Evolutionary conservation across 2,113 vertebrate species (phyloP).

Genomic region (Bothrops jararaca): DNA sequence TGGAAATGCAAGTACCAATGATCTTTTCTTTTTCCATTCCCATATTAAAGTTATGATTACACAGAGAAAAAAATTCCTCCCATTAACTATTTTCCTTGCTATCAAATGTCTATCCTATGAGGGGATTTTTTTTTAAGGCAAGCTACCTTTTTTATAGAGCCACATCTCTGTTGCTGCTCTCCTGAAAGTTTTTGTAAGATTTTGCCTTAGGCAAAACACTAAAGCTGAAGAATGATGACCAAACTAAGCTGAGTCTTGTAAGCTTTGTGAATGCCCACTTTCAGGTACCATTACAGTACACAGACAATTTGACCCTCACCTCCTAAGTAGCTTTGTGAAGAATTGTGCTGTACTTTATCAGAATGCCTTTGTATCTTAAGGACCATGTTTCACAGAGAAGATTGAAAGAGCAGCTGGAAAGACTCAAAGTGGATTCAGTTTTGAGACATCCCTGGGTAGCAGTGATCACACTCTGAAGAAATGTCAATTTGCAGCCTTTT

Average conservation of each 20-base stretch:
- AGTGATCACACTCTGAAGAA: not conserved
- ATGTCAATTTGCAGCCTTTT: not conserved
- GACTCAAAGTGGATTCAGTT: not conserved
- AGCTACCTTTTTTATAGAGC: not conserved
- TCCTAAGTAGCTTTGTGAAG: not conserved
- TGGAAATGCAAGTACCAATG: not conserved
- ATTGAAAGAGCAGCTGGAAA: not conserved
- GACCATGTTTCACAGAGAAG: not conserved
- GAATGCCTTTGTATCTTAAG: not conserved
- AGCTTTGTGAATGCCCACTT: not conserved
- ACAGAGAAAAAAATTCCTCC: not conserved
- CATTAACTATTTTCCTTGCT: not conserved
- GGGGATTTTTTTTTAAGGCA: not conserved
- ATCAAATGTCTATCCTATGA: not conserved
- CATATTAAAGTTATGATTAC: not conserved
- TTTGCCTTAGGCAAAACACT: not conserved
- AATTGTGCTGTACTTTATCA: not conserved
- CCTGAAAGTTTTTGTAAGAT: not conserved
- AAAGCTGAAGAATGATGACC: not conserved
- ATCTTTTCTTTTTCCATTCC: not conserved
- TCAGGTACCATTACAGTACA: not conserved
- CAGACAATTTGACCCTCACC: not conserved
- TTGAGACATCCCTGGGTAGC: not conserved
- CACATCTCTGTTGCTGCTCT: not conserved
- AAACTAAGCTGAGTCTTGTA: not conserved